phyloP scores from a whole-genome alignment of 2,888 invertebrate genomes.

The Rhamnusium bicolor region DNA sequence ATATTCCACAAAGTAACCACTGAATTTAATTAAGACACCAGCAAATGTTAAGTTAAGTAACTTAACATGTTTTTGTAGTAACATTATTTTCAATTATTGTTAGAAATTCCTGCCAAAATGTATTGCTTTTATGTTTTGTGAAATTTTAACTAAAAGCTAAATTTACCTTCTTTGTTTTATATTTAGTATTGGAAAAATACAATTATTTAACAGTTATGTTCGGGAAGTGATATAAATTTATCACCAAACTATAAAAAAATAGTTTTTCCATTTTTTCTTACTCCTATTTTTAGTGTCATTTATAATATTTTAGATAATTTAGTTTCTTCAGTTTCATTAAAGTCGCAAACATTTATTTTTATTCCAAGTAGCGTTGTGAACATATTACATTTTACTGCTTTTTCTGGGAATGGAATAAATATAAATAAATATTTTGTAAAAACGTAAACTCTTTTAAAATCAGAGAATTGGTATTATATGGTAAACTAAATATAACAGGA shows the following conservation, averaged over 20 bases:
- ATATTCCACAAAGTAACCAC: neutral
- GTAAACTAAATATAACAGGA: neutral
- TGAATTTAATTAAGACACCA: neutral
- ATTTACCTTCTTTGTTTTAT: no score
- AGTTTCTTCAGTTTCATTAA: no score
- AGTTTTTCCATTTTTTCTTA: no score
- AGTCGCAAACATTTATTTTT: neutral
- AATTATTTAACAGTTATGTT: no score
- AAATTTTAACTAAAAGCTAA: neutral
- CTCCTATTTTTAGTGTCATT: no score
- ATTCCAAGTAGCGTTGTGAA: neutral
- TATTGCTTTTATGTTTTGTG: neutral
- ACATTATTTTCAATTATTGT: neutral
- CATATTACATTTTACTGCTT: neutral
- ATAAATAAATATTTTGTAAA: neutral
- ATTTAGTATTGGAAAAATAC: neutral
- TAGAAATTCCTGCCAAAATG: neutral
- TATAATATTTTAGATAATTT: no score
- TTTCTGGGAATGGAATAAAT: neutral
- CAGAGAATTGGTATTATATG: no score
- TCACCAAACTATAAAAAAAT: no score
- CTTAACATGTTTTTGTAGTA: constrained; percentile 8
- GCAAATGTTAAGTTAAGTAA: constrained; percentile 5
- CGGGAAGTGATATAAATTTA: no score
- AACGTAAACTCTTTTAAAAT: neutral